These are phyloP conservation scores for Callospermophilus lateralis DNA, from an alignment of 2,113 vertebrate genomes.

Conservation along the genomic window DNA sequence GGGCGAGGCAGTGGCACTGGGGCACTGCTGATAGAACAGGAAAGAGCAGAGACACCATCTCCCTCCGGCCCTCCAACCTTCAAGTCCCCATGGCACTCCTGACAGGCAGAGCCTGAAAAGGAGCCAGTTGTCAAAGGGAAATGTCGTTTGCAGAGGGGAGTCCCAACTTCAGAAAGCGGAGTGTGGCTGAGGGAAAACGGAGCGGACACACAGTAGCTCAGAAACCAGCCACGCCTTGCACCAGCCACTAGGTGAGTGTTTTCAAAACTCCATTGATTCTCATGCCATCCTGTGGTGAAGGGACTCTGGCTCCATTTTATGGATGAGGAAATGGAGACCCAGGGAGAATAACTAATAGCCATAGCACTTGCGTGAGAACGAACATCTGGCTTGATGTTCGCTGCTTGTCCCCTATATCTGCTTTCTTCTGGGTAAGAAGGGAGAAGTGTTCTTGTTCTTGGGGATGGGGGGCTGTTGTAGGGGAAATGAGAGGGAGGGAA, in stretches of 20 bases:
- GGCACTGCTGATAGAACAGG: not conserved
- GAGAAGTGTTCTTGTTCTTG: not conserved
- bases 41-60: not conserved
- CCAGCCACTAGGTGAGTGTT: not conserved
- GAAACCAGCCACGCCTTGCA: fast-evolving
- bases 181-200: too few relatives aligned
- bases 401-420: not conserved
- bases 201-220: not conserved
- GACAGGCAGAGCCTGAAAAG: not conserved
- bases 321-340: not conserved
- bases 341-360: not conserved
- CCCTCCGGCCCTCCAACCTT: not conserved
- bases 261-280: not conserved
- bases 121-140: not conserved
- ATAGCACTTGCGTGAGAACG: not conserved
- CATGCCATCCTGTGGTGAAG: not conserved
- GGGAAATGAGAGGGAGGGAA: not conserved
- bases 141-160: not conserved
- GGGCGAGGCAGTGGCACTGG: not conserved
- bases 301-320: not conserved
- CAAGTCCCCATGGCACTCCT: not conserved
- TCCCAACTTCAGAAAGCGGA: not conserved
- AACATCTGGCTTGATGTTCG: not conserved
- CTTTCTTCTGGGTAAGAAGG: not conserved
- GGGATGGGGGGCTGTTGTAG: not conserved